Evolutionary conservation across 2,888 invertebrate genomes (phyloP).

Genomic region (Brachynemurus nebulosus): DNA sequence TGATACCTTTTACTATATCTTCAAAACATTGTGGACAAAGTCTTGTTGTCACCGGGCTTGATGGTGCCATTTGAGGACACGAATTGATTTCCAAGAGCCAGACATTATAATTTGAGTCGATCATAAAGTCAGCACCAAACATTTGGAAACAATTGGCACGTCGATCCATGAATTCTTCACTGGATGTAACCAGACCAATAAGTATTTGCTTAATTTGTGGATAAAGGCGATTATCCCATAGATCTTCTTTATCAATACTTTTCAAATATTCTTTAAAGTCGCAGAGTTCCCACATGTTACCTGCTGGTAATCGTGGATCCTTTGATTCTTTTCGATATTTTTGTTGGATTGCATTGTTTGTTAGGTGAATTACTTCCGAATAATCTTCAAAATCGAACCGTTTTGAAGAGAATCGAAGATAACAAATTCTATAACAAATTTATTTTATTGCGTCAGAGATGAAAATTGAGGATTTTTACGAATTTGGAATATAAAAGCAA

Average conservation of each 20-base stretch:
- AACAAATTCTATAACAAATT: constrained; percentile 45
- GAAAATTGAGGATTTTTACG: background rate
- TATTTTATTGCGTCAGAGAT: constrained; percentile 6
- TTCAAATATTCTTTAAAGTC: constrained; percentile 51
- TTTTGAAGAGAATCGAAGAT: constrained; percentile 75
- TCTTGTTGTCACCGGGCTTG: constrained; percentile 68
- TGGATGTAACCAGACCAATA: constrained; percentile 63
- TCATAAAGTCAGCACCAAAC: constrained; percentile 86
- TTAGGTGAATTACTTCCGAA: constrained; percentile 75
- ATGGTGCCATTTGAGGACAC: constrained; percentile 67
- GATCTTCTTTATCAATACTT: constrained; percentile 30
- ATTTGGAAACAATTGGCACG: constrained; percentile 71
- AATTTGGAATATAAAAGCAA: constrained; percentile 9
- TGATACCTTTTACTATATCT: constrained; percentile 72
- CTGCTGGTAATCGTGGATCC: constrained; percentile 49
- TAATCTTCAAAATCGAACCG: constrained; percentile 63
- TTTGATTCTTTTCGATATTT: constrained; percentile 44
- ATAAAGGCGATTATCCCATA: constrained; percentile 64
- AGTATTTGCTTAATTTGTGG: constrained; percentile 76
- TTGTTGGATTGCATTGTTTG: constrained; percentile 76
- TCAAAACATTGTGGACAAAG: constrained; percentile 70
- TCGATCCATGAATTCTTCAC: constrained; percentile 55
- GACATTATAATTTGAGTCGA: constrained; percentile 70
- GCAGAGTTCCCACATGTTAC: constrained; percentile 75
- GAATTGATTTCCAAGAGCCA: constrained; percentile 91